Evolutionary conservation across 2,113 vertebrate species (phyloP).

Genomic region (Lanius collurio): DNA sequence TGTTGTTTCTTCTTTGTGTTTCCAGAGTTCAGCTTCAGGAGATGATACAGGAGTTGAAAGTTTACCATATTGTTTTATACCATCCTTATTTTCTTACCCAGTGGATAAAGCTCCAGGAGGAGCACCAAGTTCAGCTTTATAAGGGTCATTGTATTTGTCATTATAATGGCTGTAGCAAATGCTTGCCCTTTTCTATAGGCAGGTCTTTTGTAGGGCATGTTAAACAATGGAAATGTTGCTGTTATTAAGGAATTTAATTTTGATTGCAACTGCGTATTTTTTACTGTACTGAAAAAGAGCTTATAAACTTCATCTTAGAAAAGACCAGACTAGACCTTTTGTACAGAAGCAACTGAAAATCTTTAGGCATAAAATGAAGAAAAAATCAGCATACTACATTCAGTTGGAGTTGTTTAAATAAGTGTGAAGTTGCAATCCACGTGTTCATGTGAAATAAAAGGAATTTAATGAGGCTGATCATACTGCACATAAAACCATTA

Average conservation of each 20-base stretch:
- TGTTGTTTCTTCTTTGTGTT: not conserved
- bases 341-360: not conserved
- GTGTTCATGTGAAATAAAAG: constrained; percentile 20
- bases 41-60: not conserved
- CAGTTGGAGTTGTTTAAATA: constrained; percentile 1
- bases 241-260: not conserved
- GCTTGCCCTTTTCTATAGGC: not conserved
- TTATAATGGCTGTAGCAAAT: not conserved
- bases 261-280: not conserved
- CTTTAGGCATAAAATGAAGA: not conserved
- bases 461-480: constrained; percentile 14
- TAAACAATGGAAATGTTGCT: not conserved
- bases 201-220: not conserved
- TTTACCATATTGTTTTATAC: not conserved
- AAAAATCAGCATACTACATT: not conserved
- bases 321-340: not conserved
- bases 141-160: not conserved
- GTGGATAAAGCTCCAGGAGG: not conserved
- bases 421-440: not conserved
- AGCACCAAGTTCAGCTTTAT: not conserved
- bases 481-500: constrained; percentile 33
- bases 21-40: not conserved
- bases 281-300: not conserved
- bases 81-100: not conserved
- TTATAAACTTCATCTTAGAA: not conserved